These are phyloP conservation scores for Chrysocyon brachyurus DNA, from an alignment of 2,797 vertebrate species.

Conservation along the genomic window DNA sequence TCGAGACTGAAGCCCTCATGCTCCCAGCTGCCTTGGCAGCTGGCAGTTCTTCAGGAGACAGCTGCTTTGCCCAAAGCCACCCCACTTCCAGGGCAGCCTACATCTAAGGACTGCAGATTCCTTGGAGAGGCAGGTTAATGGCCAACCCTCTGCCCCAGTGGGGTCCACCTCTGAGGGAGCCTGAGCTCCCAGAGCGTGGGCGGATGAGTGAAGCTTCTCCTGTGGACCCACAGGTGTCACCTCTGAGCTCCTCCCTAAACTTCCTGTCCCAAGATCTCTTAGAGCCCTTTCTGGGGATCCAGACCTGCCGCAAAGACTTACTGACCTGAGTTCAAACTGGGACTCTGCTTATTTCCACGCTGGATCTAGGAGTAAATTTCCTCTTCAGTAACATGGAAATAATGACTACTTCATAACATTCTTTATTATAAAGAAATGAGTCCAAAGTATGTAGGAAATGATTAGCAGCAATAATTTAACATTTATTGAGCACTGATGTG, in stretches of 20 bases:
- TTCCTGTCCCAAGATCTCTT: not conserved
- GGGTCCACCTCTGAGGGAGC: not conserved
- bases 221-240: not conserved
- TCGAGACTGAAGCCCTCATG: not conserved
- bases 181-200: not conserved
- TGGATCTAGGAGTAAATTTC: not conserved
- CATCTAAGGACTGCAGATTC: not conserved
- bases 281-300: too few species aligned
- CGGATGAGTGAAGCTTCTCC: not conserved
- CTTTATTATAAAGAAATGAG: not conserved
- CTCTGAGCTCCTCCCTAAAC: not conserved
- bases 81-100: not conserved
- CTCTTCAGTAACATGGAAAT: constrained; percentile 5
- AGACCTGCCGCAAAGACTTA: not conserved
- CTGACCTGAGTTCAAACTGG: not conserved
- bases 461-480: not conserved
- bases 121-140: not conserved
- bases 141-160: not conserved
- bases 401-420: not conserved
- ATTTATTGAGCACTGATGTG: not conserved
- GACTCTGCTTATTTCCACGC: constrained; percentile 18
- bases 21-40: not conserved
- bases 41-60: not conserved
- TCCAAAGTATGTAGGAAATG: not conserved
- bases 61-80: not conserved